Conservation (phyloP, 2,113 vertebrate genomes). For the Labeo rohita region DNA sequence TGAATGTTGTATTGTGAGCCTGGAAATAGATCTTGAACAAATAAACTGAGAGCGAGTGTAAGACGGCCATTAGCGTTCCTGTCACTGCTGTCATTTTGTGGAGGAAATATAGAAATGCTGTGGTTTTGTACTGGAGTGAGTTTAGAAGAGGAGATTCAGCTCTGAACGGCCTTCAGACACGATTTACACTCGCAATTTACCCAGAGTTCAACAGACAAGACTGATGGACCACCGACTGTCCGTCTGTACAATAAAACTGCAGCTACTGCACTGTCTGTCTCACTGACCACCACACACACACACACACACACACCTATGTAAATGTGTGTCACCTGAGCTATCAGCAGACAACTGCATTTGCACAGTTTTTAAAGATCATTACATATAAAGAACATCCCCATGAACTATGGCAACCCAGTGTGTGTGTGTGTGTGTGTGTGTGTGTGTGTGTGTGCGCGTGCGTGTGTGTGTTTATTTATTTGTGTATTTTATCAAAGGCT, state of each 20-base stretch:
- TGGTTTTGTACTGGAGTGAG: neutral
- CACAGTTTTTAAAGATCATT: no score
- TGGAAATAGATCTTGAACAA: neutral
- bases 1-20: neutral
- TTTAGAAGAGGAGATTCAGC: neutral
- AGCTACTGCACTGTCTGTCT: neutral
- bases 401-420: no score
- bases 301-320: no score
- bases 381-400: no score
- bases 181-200: conserved; percentile 54
- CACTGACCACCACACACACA: neutral
- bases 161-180: conserved; percentile 3
- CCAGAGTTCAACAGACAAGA: conserved; percentile 41
- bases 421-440: no score
- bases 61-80: neutral
- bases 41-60: neutral
- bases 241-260: no score
- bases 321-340: no score
- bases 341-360: no score
- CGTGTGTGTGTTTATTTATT: neutral
- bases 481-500: conserved; percentile 51
- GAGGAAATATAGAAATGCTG: neutral
- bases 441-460: neutral
- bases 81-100: neutral
- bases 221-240: neutral